Percentiles rank a stretch among this genome's conserved stretches.
These are phyloP conservation scores for Mixornis gularis DNA, from an alignment of 2,113 vertebrate species.

Conservation along the genomic window DNA sequence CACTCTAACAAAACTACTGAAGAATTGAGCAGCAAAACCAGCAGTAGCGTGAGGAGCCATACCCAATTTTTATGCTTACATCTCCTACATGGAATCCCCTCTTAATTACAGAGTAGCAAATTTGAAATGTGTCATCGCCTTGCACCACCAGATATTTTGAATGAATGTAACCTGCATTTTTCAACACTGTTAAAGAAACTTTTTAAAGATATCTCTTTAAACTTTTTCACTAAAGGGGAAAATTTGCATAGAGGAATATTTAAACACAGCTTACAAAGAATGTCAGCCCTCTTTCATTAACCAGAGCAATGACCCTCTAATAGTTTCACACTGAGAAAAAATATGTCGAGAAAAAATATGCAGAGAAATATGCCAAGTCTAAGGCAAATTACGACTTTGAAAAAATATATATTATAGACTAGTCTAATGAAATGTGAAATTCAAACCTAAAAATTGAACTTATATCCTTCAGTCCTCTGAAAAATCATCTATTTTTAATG, in stretches of 20 bases:
- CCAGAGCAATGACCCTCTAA: background rate
- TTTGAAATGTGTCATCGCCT: constrained; percentile 27
- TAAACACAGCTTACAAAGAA: background rate
- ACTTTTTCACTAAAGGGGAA: background rate
- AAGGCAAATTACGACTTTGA: background rate
- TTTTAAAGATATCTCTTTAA: background rate
- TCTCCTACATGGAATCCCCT: constrained; percentile 29
- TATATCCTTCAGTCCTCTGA: background rate
- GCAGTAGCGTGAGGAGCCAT: background rate
- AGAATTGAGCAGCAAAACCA: constrained; percentile 27
- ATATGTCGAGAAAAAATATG: background rate
- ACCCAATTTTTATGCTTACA: background rate
- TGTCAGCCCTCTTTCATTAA: background rate
- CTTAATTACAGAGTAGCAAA: constrained; percentile 14
- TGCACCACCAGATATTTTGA: constrained; percentile 29
- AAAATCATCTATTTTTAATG: constrained; percentile 23
- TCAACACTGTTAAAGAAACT: background rate
- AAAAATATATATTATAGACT: background rate
- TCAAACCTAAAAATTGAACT: background rate
- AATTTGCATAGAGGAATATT: constrained; percentile 8
- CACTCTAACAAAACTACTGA: constrained; percentile 26
- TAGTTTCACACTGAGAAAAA: constrained; percentile 12
- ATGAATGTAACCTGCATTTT: constrained; percentile 30
- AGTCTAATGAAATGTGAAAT: background rate
- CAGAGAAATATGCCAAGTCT: background rate